A percentile compares a stretch with the other conserved stretches of the same genome.
These are phyloP conservation scores for Brassicogethes aeneus DNA, from an alignment of 2,888 invertebrate genomes.

Conservation along the genomic window DNA sequence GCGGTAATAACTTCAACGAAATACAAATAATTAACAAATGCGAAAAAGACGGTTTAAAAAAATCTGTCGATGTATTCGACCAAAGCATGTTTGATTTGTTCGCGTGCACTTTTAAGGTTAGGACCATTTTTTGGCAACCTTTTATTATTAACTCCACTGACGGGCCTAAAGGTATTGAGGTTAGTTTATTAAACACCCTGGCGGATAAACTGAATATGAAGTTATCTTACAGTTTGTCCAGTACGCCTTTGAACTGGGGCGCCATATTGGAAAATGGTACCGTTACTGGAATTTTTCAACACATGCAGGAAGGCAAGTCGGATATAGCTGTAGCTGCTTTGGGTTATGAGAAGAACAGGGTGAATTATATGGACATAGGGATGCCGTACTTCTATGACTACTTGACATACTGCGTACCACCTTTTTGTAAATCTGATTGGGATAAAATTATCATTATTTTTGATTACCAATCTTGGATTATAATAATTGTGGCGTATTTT, in stretches of 20 bases:
- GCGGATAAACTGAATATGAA: neutral
- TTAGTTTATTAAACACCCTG: neutral
- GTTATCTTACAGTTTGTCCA: neutral
- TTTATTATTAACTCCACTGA: neutral
- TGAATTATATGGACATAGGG: neutral
- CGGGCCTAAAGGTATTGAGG: neutral
- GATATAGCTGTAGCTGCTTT: slow-evolving; percentile 2
- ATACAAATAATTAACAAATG: too few species aligned
- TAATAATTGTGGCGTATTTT: too few species aligned
- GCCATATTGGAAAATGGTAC: neutral
- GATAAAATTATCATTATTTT: too few species aligned
- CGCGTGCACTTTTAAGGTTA: too few species aligned
- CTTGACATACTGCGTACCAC: slow-evolving; percentile 2
- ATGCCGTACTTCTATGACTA: slow-evolving; percentile 1
- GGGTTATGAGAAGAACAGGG: neutral
- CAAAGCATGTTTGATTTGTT: too few species aligned
- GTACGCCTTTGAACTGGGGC: neutral
- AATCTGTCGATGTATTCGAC: too few species aligned
- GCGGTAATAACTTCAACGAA: too few species aligned
- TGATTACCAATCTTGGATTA: too few species aligned
- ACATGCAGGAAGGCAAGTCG: neutral
- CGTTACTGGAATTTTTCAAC: neutral
- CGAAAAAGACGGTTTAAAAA: too few species aligned
- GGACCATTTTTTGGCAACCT: neutral
- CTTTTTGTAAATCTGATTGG: too few species aligned